Base-by-base conservation (phyloP, 2,797 vertebrate species). In the Apogon talboti region DNA sequence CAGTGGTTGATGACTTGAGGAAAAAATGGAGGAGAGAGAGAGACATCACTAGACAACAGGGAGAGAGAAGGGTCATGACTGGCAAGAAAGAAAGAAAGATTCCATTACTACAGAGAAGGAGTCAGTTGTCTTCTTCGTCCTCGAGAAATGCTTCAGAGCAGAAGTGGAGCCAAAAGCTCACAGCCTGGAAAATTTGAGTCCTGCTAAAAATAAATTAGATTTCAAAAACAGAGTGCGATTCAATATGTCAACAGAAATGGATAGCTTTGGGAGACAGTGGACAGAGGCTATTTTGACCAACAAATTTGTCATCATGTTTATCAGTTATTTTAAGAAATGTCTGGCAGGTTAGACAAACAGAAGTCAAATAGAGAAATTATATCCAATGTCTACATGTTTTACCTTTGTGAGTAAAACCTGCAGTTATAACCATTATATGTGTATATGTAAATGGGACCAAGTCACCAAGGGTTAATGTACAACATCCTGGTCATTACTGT, bases 1-100 rank as follows among this genome's bases (percentile, higher is more conserved):
- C 54, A n/a, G 81, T 79, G 69, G 79, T 81, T 84, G 86, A 90
- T 90, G 86, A 88, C 73, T 89, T 76, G 72, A 66, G 79, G 67
- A 61, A 74, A 82, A 83, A 60, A 55, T 42, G 42, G 21, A 75
- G 54, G 24, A 28, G 51, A 42, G 77, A 71, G 67, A 77, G 73
- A 83, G 85, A 81, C 79, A 82, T 86, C 85, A 81, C 74, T 75
- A 77, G 71, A 66, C 48, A 68, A 63, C 24, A 24, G 51, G 11
- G 70, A 55, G 55, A 8, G 76, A 52, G 62, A 45, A 62, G 43
- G 80, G 81, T 84, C 70, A 35, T 62, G 81, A 82, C 82, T 84
- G 70, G 72, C 0, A 5, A 46, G 56, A 82, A 57, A 76, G 66
- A 40, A 50, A 82, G 68, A 76, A 74, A 64, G 77, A 86, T 79